Conservation (phyloP, 2,113 vertebrate species). For the Heteronetta atricapilla region DNA sequence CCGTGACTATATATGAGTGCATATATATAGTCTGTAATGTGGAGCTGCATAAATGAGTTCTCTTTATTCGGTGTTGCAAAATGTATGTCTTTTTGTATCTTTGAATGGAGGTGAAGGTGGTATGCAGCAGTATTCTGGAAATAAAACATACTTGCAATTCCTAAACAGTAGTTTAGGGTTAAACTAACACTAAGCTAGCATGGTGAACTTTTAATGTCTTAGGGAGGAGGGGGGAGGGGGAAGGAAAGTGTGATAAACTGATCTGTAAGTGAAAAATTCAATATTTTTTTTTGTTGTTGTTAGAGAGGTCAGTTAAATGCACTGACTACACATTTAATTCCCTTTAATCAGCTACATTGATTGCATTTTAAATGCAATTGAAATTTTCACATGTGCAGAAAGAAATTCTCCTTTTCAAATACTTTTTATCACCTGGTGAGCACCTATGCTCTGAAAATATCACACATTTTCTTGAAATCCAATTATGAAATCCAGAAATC, state of each 20-base stretch:
- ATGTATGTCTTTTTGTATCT: not conserved
- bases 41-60: not conserved
- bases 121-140: not conserved
- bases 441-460: not conserved
- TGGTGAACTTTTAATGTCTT: not conserved
- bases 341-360: not conserved
- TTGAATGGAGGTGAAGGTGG: not conserved
- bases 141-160: not conserved
- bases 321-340: not conserved
- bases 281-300: not conserved
- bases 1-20: not conserved
- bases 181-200: not conserved
- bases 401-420: not conserved
- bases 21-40: not conserved
- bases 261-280: not conserved
- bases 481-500: not conserved
- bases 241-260: not conserved
- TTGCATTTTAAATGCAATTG: not conserved
- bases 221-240: not conserved
- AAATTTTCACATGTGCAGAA: not conserved
- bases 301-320: not conserved
- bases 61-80: not conserved
- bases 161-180: not conserved
- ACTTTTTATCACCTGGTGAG: not conserved
- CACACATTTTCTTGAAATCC: not conserved